Evolutionary conservation across 2,888 invertebrate genomes (phyloP).

Genomic region (Drosophila stalkeri): DNA sequence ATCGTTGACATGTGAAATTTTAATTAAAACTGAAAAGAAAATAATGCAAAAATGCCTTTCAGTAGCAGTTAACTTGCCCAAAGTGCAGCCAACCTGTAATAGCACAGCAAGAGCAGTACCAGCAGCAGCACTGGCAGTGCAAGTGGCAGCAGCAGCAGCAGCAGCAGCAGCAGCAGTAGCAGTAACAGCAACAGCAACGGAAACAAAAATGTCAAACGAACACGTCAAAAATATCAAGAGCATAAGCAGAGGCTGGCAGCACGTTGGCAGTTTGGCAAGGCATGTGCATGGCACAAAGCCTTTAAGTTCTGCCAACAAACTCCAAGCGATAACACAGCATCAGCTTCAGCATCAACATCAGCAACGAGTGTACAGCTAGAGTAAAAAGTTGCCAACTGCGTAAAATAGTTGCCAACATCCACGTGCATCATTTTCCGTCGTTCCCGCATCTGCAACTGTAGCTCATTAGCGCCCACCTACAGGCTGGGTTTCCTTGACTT

Average conservation of each 20-base stretch:
- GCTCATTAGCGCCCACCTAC: constrained; percentile 70
- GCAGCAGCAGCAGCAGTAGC: constrained; percentile 13
- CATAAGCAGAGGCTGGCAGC: constrained; percentile 48
- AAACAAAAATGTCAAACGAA: constrained; percentile 68
- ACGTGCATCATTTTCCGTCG: constrained; percentile 22
- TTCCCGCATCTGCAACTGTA: constrained; percentile 42
- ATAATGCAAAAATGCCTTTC: constrained; percentile 41
- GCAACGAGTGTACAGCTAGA: constrained; percentile 13
- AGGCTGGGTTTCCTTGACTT: constrained; percentile 60
- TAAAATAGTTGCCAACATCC: constrained; percentile 51
- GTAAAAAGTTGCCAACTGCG: constrained; percentile 50
- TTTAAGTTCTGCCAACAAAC: constrained; percentile 71
- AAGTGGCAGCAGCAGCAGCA: neutral
- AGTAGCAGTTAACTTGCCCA: constrained; percentile 26
- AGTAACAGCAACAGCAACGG: constrained; percentile 8
- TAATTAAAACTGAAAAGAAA: constrained; percentile 75
- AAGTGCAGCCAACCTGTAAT: constrained; percentile 41
- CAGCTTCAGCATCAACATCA: constrained; percentile 12
- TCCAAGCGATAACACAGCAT: constrained; percentile 36
- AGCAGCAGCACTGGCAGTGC: constrained; percentile 13
- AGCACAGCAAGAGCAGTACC: neutral
- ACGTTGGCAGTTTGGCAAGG: constrained; percentile 42
- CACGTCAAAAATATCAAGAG: constrained; percentile 75
- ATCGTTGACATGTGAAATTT: constrained; percentile 78
- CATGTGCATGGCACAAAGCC: constrained; percentile 61